phyloP scores from a whole-genome alignment of 1,140 invertebrate genomes.

The Plutomurus gul region DNA sequence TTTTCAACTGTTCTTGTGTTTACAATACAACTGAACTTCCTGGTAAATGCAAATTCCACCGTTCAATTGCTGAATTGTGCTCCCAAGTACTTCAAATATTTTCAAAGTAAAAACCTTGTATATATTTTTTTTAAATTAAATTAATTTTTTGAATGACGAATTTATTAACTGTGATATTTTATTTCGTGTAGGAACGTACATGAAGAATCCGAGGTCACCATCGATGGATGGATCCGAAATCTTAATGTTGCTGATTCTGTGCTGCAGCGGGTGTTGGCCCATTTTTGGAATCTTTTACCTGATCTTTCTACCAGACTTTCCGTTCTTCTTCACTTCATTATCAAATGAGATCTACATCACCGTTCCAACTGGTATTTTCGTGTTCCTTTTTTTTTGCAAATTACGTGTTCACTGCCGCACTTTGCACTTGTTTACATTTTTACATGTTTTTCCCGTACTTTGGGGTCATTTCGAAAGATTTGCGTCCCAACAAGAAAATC shows the following conservation, averaged over 20 bases:
- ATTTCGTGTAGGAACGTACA: background rate
- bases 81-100: background rate
- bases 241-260: background rate
- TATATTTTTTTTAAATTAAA: background rate
- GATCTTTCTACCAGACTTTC: background rate
- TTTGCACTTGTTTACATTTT: background rate
- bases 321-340: background rate
- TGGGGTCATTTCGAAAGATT: background rate
- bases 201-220: background rate
- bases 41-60: background rate
- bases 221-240: background rate
- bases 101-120: background rate
- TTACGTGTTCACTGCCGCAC: background rate
- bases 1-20: background rate
- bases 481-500: background rate
- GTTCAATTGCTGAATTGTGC: background rate
- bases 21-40: background rate
- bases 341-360: background rate
- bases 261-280: background rate
- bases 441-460: background rate
- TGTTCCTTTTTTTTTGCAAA: background rate
- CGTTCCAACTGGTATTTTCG: background rate
- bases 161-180: background rate
- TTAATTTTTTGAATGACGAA: background rate
- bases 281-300: background rate